phyloP scores from a whole-genome alignment of 2,888 invertebrate species.

The Augiades crinisus region DNA sequence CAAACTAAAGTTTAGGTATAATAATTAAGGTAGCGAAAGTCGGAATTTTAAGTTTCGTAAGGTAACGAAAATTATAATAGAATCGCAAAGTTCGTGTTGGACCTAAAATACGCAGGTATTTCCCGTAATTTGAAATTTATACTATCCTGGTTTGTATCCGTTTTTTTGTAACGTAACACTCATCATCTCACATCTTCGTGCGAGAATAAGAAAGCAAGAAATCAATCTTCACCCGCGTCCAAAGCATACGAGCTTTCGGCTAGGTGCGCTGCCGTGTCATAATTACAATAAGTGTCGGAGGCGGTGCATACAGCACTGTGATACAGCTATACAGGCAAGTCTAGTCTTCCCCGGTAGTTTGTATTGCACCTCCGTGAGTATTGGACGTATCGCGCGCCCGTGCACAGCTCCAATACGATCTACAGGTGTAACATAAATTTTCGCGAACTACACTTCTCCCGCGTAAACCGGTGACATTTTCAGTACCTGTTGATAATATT shows the following conservation, averaged over 20 bases:
- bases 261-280: constrained; percentile 10
- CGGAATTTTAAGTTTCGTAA: no score
- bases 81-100: no score
- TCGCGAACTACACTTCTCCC: constrained; percentile 9
- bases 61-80: no score
- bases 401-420: constrained; percentile 19
- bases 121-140: no score
- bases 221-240: background rate
- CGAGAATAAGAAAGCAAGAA: background rate
- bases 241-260: background rate
- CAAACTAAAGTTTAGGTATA: no score
- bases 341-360: constrained; percentile 26
- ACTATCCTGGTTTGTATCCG: no score
- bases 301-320: constrained; percentile 14
- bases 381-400: constrained; percentile 30
- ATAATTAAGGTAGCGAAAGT: no score
- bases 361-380: constrained; percentile 31
- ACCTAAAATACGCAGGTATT: no score
- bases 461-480: constrained; percentile 6
- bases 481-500: constrained; percentile 41
- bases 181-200: no score
- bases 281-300: constrained; percentile 7
- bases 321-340: no score
- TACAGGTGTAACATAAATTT: constrained; percentile 29
- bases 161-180: no score